Evolutionary conservation across 2,113 vertebrate genomes (phyloP).

Genomic region (Nestor notabilis): DNA sequence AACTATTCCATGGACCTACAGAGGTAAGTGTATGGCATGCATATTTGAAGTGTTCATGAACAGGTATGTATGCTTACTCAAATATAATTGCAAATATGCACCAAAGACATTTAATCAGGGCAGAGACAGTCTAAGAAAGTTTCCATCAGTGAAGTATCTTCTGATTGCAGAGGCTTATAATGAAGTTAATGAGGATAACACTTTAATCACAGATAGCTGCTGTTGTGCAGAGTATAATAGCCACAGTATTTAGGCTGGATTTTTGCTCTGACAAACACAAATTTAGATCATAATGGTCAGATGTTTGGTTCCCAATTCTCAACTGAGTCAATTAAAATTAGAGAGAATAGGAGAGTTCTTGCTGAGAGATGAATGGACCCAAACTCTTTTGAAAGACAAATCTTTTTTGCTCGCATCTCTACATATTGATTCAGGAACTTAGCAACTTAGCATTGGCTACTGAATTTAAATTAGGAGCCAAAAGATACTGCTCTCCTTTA

Average conservation of each 20-base stretch:
- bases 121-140: background rate
- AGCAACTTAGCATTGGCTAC: slow-evolving; percentile 9
- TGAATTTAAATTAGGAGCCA: slow-evolving; percentile 57
- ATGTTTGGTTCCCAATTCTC: slow-evolving; percentile 45
- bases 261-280: slow-evolving; percentile 30
- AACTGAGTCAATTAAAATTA: slow-evolving; percentile 53
- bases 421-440: slow-evolving; percentile 48
- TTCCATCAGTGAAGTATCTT: background rate
- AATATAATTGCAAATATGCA: background rate
- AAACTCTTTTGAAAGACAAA: slow-evolving; percentile 36
- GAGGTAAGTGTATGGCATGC: background rate
- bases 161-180: slow-evolving; percentile 21
- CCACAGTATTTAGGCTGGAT: background rate
- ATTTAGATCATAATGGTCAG: slow-evolving; percentile 33
- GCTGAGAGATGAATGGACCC: slow-evolving; percentile 21
- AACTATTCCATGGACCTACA: background rate
- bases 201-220: slow-evolving; percentile 35
- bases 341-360: slow-evolving; percentile 12
- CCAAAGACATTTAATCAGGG: background rate
- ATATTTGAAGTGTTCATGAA: background rate
- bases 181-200: slow-evolving; percentile 36
- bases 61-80: background rate
- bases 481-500: slow-evolving; percentile 19
- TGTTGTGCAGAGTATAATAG: background rate
- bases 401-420: background rate